A percentile compares a stretch with the other conserved stretches of the same genome.
phyloP scores from a whole-genome alignment of 2,113 vertebrate species.

The Nannospalax galili region DNA sequence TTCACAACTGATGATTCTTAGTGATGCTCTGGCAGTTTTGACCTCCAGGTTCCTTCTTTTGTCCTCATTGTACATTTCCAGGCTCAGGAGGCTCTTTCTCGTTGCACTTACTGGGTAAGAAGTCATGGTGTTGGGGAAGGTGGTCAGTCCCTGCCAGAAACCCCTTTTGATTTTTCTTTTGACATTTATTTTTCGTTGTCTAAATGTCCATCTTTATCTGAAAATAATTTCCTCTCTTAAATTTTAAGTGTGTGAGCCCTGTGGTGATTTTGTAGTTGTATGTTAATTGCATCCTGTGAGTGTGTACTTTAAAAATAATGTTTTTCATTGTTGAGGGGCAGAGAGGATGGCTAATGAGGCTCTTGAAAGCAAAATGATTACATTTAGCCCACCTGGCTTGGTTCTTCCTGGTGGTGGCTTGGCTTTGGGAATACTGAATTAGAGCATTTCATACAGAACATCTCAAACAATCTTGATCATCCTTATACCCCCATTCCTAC shows the following conservation, averaged over 20 bases:
- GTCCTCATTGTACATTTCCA: background rate
- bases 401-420: background rate
- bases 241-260: background rate
- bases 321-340: background rate
- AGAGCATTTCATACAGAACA: no score
- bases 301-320: background rate
- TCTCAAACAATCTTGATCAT: no score
- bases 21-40: no score
- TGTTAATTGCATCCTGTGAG: background rate
- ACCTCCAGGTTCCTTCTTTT: background rate
- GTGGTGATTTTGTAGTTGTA: background rate
- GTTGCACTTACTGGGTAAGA: background rate
- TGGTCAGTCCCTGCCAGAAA: background rate
- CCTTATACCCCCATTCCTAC: no score
- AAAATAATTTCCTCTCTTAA: background rate
- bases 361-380: background rate
- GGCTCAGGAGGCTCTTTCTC: background rate
- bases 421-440: background rate
- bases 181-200: background rate
- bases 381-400: background rate
- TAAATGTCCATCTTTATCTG: background rate
- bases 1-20: no score
- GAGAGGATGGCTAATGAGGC: background rate
- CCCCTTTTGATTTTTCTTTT: background rate
- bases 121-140: background rate